Base-by-base conservation (phyloP, 2,113 vertebrate genomes). In the Sphyrna mokarran region DNA sequence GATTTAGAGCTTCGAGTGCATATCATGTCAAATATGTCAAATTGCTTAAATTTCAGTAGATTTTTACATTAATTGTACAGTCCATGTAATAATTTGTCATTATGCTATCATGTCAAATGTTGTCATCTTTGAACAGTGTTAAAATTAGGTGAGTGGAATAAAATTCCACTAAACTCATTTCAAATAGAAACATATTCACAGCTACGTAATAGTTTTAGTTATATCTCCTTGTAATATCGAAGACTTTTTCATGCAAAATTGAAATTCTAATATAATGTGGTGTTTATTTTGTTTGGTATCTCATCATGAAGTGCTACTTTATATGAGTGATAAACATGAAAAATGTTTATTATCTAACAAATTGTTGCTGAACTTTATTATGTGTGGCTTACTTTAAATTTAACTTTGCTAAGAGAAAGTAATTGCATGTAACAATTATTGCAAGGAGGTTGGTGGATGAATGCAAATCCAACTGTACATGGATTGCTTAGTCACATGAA, bases 1-100 rank as follows among this genome's bases (percentile, higher is more conserved):
- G 95, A 89, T 95, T 93, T 96, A 78, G 96, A 95, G 96, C 96
- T 85, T 70, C 48, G 58, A 96, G 76, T 40, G 70, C 16, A 18
- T 68, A 86, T 96, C 95, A 96, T 80, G 58, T 83, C 95, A 43
- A 96, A 96, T 95, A 85, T 96, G 96, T 96, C 95, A 96, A 11
- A 37, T 80, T 76, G 76, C 95, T 91, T 96, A 90, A 96, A 95
- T 95, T 95, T 93, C 95, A 54, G 68, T 87, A 22, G 68, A 80
- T 86, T 63, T 95, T 66, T 70, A 18, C 2, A 76, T 54, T 76
- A 95, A 95, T 95, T 14, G 48, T 95, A 54, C 22, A 95, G 40
- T 48, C 63, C 10, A 26, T 72, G 68, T 43, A 95, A 14, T 95
- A 43, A 43, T 95, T 72, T 95, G 69, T 68, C 66, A 68, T 68